phyloP scores from a whole-genome alignment of 2,797 vertebrate genomes.

The Cynodonichthys magdalenae region DNA sequence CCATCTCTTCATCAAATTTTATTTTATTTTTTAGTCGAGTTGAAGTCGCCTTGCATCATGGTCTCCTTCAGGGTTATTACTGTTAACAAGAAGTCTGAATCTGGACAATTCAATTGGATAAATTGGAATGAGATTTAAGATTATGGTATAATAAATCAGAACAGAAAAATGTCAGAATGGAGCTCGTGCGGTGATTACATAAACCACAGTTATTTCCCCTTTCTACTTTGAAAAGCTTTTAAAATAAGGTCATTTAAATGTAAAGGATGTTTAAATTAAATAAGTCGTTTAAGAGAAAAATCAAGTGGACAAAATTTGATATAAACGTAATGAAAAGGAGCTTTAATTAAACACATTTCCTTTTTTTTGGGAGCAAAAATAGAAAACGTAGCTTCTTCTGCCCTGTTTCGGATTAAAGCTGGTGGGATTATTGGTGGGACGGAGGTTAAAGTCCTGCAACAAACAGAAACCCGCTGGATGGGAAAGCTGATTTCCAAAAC shows the following conservation, averaged over 20 bases:
- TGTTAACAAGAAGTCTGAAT: constrained; percentile 51
- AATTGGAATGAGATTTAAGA: constrained; percentile 43
- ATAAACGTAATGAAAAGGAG: constrained; percentile 20
- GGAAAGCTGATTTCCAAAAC: constrained; percentile 10
- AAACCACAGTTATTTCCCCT: neutral
- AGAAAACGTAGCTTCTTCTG: constrained; percentile 9
- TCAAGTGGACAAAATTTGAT: constrained; percentile 2
- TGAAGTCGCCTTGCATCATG: constrained; percentile 51
- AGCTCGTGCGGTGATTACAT: neutral
- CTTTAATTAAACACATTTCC: constrained; percentile 28
- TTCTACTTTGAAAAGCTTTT: neutral
- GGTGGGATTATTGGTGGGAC: constrained; percentile 58
- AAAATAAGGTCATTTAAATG: neutral
- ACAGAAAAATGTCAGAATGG: constrained; percentile 3
- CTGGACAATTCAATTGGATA: constrained; percentile 39
- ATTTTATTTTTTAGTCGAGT: neutral
- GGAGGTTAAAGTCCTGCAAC: constrained; percentile 48
- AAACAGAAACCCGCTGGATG: constrained; percentile 27
- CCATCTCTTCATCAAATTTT: constrained; percentile 33
- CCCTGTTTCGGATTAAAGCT: constrained; percentile 44
- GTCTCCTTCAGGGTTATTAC: constrained; percentile 54
- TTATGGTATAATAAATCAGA: constrained; percentile 6
- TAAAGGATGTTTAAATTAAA: constrained; percentile 19
- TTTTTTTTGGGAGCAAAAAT: neutral
- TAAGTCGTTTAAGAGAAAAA: constrained; percentile 2